Conservation (phyloP, 2,888 invertebrate species). For the Hyalella azteca region DNA sequence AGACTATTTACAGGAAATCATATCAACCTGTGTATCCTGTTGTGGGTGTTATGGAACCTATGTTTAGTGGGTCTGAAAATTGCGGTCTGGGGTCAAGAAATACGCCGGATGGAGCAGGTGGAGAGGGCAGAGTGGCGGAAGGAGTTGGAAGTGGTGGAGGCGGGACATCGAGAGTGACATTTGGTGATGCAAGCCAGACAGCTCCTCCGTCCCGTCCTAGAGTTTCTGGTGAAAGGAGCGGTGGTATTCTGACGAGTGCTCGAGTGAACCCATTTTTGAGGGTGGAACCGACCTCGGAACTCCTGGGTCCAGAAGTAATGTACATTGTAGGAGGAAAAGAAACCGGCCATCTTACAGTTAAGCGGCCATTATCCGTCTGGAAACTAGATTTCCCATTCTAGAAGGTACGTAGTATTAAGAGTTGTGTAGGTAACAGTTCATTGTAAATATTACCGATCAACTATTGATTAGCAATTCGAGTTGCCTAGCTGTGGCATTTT, state of each 20-base stretch:
- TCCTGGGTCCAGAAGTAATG: conserved; percentile 66
- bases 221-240: neutral
- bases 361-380: conserved; percentile 80
- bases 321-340: conserved; percentile 81
- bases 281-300: conserved; percentile 43
- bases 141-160: conserved; percentile 7
- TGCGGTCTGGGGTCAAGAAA: conserved; percentile 23
- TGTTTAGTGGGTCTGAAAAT: neutral
- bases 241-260: conserved; percentile 18
- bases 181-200: conserved; percentile 31
- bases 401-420: no score
- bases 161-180: conserved; percentile 39
- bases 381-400: conserved; percentile 70
- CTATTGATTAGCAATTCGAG: no score
- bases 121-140: neutral
- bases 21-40: conserved; percentile 37
- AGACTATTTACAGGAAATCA: conserved; percentile 45
- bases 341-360: conserved; percentile 76
- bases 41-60: neutral
- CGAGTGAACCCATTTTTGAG: conserved; percentile 55
- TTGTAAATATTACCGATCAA: no score
- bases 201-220: neutral
- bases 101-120: conserved; percentile 1
- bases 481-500: no score
- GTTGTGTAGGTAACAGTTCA: no score